phyloP scores from a whole-genome alignment of 2,888 invertebrate species.

The Sipunculus nudus region DNA sequence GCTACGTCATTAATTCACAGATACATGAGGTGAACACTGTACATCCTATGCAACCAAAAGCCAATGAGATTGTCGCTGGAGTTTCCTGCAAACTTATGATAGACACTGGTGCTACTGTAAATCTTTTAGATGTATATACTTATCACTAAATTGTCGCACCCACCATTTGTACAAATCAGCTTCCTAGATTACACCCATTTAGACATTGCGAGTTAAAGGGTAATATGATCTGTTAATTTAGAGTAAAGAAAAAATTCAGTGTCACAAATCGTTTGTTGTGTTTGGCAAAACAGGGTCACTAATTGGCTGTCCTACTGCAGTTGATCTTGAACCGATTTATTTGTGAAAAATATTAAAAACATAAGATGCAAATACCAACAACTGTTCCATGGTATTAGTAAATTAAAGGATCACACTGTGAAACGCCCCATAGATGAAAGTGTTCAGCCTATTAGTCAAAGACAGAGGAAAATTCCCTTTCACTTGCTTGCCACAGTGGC shows the following conservation, averaged over 20 bases:
- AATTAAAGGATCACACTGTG: no score
- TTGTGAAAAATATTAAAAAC: neutral
- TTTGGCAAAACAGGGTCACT: neutral
- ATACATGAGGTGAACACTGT: neutral
- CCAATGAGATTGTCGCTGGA: neutral
- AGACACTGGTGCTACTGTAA: neutral
- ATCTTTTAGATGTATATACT: neutral
- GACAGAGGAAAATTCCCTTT: constrained; percentile 2
- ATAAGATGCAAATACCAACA: no score
- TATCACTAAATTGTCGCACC: neutral
- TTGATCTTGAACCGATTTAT: neutral
- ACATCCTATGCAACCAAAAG: neutral
- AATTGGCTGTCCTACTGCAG: neutral
- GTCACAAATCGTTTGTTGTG: neutral
- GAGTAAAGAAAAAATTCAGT: neutral
- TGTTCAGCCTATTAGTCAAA: neutral
- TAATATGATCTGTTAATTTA: neutral
- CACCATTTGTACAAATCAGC: neutral
- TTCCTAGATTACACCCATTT: neutral
- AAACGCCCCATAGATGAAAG: constrained; percentile 1
- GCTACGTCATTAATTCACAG: neutral
- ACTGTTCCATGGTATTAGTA: no score
- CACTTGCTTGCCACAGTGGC: neutral
- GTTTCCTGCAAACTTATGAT: neutral
- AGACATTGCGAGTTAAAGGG: neutral